These are phyloP conservation scores for Nothoprocta pentlandii DNA, from an alignment of 2,113 vertebrate genomes.

Conservation along the genomic window DNA sequence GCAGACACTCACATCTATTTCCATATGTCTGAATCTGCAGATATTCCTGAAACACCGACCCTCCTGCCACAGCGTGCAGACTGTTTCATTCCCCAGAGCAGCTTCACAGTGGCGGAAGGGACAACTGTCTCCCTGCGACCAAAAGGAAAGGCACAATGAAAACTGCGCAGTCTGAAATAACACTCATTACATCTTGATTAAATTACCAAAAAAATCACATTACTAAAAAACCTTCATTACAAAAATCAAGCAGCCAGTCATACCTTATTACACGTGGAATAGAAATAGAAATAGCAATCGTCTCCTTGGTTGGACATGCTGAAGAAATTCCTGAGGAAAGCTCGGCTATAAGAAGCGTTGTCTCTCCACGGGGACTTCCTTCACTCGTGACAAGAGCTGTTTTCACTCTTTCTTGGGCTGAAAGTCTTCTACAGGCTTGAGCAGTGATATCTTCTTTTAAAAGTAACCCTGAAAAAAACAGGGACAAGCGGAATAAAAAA, in stretches of 20 bases:
- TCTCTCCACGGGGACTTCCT: slow-evolving; percentile 38
- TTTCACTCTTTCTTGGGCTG: slow-evolving; percentile 37
- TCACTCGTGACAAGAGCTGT: slow-evolving; percentile 40
- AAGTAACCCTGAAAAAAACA: slow-evolving; percentile 59
- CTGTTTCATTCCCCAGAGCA: slow-evolving; percentile 90
- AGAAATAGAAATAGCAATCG: slow-evolving; percentile 98
- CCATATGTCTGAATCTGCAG: slow-evolving; percentile 97
- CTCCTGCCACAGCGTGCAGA: slow-evolving; percentile 94
- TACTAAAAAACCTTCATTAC: rapidly evolving
- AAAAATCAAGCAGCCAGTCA: background rate
- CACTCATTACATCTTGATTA: rapidly evolving
- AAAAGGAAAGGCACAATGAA: background rate
- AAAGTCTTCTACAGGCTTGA: slow-evolving; percentile 68
- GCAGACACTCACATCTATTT: slow-evolving; percentile 87
- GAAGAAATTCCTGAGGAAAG: slow-evolving; percentile 6
- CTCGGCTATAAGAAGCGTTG: slow-evolving; percentile 22
- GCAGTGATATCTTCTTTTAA: slow-evolving; percentile 75
- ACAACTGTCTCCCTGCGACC: slow-evolving; percentile 89
- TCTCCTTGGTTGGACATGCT: slow-evolving; percentile 91
- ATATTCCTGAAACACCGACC: slow-evolving; percentile 89
- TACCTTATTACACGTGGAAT: slow-evolving; percentile 94
- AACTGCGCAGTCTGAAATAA: too few relatives aligned
- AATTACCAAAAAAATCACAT: background rate
- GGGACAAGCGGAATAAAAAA: rapidly evolving
- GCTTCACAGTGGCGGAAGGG: slow-evolving; percentile 95